Percentiles rank a stretch among this genome's conserved stretches.
Evolutionary conservation across 2,797 vertebrate genomes (phyloP).

Genomic region (Melanotaenia parkinsoni): DNA sequence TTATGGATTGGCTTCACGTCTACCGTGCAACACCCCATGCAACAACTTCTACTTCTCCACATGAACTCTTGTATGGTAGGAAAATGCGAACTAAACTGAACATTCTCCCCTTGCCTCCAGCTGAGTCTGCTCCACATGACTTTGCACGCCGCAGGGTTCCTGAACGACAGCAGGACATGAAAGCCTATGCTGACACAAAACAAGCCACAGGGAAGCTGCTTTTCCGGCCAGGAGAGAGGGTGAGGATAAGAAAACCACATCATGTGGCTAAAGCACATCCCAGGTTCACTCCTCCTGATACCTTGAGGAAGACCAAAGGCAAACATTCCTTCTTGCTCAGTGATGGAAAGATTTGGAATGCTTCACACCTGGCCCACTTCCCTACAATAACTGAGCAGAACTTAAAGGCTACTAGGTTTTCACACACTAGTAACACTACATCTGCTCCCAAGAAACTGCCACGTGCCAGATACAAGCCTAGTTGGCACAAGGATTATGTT

Average conservation of each 20-base stretch:
- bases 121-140: background rate
- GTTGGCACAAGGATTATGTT: conserved; percentile 16
- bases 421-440: background rate
- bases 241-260: too few species aligned
- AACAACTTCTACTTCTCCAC: accelerated
- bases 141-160: too few species aligned
- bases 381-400: background rate
- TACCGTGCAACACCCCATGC: background rate
- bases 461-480: conserved; percentile 2
- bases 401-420: too few species aligned
- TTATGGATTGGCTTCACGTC: background rate
- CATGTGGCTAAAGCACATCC: too few species aligned
- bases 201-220: too few species aligned
- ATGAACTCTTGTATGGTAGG: accelerated
- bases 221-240: too few species aligned
- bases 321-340: conserved; percentile 15
- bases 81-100: background rate
- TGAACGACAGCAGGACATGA: too few species aligned
- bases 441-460: background rate
- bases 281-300: too few species aligned
- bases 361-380: background rate
- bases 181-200: too few species aligned
- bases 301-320: too few species aligned
- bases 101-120: accelerated
- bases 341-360: conserved; percentile 26